Percentiles rank a stretch among this genome's conserved stretches.
These are phyloP conservation scores for Oncopodura yosiiana DNA, from an alignment of 1,140 invertebrate species.

Conservation along the genomic window DNA sequence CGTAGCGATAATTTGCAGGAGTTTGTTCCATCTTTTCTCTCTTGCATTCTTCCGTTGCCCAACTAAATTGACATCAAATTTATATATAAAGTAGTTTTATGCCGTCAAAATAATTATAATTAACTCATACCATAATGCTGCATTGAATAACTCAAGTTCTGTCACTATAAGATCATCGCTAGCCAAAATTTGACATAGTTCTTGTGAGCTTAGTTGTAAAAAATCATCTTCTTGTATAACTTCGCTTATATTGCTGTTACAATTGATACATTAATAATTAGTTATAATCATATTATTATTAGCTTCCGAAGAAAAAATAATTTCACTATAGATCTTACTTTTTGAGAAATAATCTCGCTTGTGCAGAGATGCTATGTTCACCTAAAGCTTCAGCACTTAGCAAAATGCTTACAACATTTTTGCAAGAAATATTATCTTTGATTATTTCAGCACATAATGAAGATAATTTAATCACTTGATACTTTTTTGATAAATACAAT, in stretches of 20 bases:
- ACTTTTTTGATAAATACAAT: constrained; percentile 21
- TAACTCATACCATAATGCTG: constrained; percentile 1
- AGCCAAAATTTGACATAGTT: constrained; percentile 17
- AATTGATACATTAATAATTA: neutral
- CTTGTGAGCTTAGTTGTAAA: constrained; percentile 12
- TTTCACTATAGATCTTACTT: neutral
- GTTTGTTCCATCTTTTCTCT: constrained; percentile 17
- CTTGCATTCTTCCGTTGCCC: constrained; percentile 25
- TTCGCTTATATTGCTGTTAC: constrained; percentile 14
- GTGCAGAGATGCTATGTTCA: constrained; percentile 12
- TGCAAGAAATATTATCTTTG: constrained; percentile 17
- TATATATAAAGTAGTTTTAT: neutral
- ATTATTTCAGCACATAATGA: constrained; percentile 14
- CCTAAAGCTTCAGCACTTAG: constrained; percentile 20
- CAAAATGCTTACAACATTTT: constrained; percentile 25
- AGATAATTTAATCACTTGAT: constrained; percentile 7
- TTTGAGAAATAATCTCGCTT: constrained; percentile 17
- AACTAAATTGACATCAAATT: constrained; percentile 10
- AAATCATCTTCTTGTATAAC: constrained; percentile 25
- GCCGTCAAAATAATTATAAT: neutral
- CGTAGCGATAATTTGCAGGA: constrained; percentile 13
- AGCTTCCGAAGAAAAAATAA: neutral
- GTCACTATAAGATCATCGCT: constrained; percentile 15
- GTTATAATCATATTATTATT: neutral
- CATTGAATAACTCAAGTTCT: constrained; percentile 21